Conservation (phyloP, 2,888 invertebrate genomes). For the Megaustenia siamemsis region DNA sequence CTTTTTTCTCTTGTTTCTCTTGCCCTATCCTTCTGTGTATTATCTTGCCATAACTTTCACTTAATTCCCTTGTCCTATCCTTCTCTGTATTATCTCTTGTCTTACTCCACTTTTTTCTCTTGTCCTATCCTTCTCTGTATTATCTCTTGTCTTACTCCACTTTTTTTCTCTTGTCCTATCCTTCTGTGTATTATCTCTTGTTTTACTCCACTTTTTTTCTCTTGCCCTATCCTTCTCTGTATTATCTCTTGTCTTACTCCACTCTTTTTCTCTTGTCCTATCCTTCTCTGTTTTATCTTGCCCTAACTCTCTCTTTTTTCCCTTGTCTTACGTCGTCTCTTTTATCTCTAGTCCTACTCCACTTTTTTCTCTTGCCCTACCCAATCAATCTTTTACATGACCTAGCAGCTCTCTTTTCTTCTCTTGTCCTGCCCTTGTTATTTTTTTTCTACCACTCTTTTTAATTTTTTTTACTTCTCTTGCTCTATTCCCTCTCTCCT, state of each 20-base stretch:
- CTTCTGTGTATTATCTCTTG: not conserved
- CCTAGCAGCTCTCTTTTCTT: not conserved
- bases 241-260: not conserved
- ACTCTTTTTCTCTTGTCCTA: not conserved
- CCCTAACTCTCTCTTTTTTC: not conserved
- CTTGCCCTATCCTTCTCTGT: not conserved
- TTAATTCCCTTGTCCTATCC: not conserved
- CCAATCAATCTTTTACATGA: not conserved
- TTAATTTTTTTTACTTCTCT: not conserved
- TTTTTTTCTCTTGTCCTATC: not conserved
- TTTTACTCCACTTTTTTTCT: not conserved
- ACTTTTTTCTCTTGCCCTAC: not conserved
- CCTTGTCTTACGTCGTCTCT: not conserved
- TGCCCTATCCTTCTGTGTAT: not conserved
- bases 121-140: not conserved
- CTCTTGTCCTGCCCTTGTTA: not conserved
- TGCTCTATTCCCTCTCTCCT: not conserved
- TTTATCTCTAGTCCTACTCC: not conserved
- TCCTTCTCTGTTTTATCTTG: not conserved
- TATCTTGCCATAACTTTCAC: not conserved
- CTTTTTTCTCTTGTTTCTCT: not conserved
- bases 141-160: not conserved
- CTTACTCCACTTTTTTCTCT: not conserved
- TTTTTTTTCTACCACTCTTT: not conserved
- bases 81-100: not conserved